A percentile compares a stretch with the other conserved stretches of the same genome.
phyloP scores from a whole-genome alignment of 2,113 vertebrate genomes.

The Dipodomys merriami region DNA sequence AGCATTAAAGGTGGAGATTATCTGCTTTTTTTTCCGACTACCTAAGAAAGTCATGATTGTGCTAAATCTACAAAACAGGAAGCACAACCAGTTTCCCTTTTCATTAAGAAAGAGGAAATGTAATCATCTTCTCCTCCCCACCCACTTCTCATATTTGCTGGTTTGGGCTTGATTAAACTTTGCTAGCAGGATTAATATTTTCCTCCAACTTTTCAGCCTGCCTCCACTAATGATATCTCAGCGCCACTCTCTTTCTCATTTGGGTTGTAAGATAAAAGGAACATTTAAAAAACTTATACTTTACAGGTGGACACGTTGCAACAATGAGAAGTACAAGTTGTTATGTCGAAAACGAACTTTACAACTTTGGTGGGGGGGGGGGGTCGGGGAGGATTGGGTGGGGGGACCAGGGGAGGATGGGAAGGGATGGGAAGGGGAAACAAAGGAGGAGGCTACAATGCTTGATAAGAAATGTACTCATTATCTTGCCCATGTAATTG shows the following conservation, averaged over 20 bases:
- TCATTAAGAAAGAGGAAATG: not conserved
- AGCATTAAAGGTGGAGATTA: too few species aligned
- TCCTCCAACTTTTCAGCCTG: not conserved
- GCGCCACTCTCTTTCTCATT: not conserved
- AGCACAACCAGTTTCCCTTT: slow-evolving; percentile 8
- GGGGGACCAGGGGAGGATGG: too few species aligned
- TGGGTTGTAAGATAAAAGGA: slow-evolving; percentile 33
- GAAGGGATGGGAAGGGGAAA: too few species aligned
- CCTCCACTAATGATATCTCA: not conserved
- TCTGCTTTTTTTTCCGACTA: too few species aligned
- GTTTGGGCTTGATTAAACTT: not conserved
- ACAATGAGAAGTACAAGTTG: too few species aligned
- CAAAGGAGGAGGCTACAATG: too few species aligned
- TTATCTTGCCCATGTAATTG: too few species aligned
- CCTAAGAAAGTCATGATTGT: too few species aligned
- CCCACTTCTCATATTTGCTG: not conserved
- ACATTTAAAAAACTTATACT: not conserved
- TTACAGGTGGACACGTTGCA: not conserved
- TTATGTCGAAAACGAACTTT: too few species aligned
- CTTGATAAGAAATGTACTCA: too few species aligned
- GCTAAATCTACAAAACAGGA: not conserved
- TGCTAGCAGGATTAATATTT: not conserved
- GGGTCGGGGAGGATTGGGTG: too few species aligned
- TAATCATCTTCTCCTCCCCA: not conserved
- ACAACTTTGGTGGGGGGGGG: too few species aligned